Percentiles rank a stretch among this genome's conserved stretches.
Evolutionary conservation across 2,113 vertebrate species (phyloP).

Genomic region (Cyprinodon tularosa): DNA sequence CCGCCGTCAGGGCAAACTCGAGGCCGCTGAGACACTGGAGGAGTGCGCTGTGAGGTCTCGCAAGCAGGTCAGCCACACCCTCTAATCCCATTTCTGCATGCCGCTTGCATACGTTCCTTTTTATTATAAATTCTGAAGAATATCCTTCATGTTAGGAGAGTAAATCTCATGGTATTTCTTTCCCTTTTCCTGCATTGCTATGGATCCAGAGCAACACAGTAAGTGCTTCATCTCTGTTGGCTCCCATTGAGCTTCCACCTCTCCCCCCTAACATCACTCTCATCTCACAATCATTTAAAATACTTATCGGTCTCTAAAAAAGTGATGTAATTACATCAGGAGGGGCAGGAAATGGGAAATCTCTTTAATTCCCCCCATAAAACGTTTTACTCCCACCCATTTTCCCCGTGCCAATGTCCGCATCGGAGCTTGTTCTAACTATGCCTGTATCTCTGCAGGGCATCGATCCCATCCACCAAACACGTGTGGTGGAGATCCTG

Average conservation of each 20-base stretch:
- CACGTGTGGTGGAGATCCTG: conserved; percentile 94
- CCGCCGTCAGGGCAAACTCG: conserved; percentile 91
- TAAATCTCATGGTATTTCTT: conserved; percentile 68
- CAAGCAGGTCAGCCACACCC: conserved; percentile 83
- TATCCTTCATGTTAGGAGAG: conserved; percentile 16
- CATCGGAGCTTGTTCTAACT: not conserved
- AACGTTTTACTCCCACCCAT: conserved; percentile 17
- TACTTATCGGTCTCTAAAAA: conserved; percentile 17
- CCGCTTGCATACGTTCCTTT: not conserved
- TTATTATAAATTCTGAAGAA: conserved; percentile 27
- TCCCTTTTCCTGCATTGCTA: conserved; percentile 70
- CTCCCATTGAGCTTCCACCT: conserved; percentile 38
- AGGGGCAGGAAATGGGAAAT: conserved; percentile 14
- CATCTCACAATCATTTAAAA: conserved; percentile 49
- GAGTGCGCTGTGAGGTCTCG: conserved; percentile 90
- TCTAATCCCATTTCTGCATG: not conserved
- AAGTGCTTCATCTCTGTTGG: conserved; percentile 72
- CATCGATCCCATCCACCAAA: conserved; percentile 93
- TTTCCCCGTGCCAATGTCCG: not conserved
- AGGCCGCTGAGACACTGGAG: conserved; percentile 92
- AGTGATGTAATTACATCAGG: conserved; percentile 5
- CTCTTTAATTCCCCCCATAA: conserved; percentile 26
- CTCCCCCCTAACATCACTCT: conserved; percentile 51
- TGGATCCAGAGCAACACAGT: conserved; percentile 84
- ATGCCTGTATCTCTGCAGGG: conserved; percentile 80